Evolutionary conservation across 2,797 vertebrate species (phyloP).

Genomic region (Delichon dasypus): DNA sequence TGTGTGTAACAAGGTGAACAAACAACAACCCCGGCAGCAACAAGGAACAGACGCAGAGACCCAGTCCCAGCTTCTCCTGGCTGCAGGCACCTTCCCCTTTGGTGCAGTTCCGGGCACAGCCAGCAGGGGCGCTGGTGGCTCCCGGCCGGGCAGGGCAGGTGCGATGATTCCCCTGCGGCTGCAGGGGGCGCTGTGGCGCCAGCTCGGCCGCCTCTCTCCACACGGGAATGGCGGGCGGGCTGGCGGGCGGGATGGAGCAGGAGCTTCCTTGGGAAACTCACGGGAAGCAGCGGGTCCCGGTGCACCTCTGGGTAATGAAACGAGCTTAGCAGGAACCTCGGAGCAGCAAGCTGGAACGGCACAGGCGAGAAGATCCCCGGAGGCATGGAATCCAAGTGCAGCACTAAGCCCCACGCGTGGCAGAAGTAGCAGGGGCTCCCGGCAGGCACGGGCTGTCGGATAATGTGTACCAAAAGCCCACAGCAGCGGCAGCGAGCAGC

Average conservation of each 20-base stretch:
- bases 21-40: background rate
- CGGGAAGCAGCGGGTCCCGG: no score
- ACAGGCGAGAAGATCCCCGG: background rate
- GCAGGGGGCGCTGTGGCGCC: background rate
- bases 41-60: rapidly evolving
- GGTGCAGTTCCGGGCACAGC: background rate
- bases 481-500: background rate
- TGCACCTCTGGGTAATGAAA: no score
- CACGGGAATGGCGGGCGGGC: no score
- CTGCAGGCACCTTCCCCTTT: background rate
- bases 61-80: background rate
- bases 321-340: background rate
- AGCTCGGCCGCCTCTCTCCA: background rate
- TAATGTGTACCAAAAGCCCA: background rate
- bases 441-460: background rate
- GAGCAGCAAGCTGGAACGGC: background rate
- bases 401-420: background rate
- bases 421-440: background rate
- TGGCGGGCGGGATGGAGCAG: no score
- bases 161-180: background rate
- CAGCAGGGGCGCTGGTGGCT: background rate
- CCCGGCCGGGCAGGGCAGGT: background rate
- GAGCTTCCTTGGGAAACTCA: no score
- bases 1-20: background rate
- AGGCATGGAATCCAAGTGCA: background rate